Percentiles rank a stretch among this genome's conserved stretches.
phyloP scores from a whole-genome alignment of 2,113 vertebrate species.

The Okapia johnstoni region DNA sequence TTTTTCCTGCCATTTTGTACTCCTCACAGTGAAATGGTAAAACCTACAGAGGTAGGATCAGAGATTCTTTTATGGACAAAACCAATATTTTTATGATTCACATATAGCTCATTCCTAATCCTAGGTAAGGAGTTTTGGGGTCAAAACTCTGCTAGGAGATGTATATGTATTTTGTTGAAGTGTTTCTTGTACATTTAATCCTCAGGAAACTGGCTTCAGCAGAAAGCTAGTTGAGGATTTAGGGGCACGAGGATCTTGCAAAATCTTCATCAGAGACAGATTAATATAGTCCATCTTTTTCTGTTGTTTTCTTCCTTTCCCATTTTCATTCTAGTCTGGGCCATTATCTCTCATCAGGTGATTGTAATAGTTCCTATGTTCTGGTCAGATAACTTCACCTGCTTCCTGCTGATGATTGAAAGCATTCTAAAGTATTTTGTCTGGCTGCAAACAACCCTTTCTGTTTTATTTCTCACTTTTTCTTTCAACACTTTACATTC shows the following conservation, averaged over 20 bases:
- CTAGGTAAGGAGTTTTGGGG: neutral
- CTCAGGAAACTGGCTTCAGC: neutral
- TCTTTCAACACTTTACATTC: neutral
- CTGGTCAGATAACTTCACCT: slow-evolving; percentile 13
- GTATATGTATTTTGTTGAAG: neutral
- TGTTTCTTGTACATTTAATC: neutral
- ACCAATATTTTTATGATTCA: neutral
- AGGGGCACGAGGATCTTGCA: neutral
- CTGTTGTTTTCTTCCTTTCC: neutral
- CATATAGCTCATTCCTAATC: neutral
- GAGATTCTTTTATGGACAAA: neutral
- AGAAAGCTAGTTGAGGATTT: neutral
- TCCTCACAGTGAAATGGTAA: neutral
- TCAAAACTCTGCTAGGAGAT: neutral
- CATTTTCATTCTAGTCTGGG: neutral
- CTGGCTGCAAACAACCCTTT: neutral
- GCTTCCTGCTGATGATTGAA: neutral
- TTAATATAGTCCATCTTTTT: neutral
- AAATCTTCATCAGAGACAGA: neutral
- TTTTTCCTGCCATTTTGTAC: neutral
- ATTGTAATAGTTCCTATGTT: neutral
- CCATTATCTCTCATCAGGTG: neutral
- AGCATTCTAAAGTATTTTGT: neutral
- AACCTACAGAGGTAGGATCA: neutral
- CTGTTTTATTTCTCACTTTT: slow-evolving; percentile 6